These are phyloP conservation scores for Scaptomyza reducta DNA, from an alignment of 2,888 invertebrate genomes.

Conservation along the genomic window DNA sequence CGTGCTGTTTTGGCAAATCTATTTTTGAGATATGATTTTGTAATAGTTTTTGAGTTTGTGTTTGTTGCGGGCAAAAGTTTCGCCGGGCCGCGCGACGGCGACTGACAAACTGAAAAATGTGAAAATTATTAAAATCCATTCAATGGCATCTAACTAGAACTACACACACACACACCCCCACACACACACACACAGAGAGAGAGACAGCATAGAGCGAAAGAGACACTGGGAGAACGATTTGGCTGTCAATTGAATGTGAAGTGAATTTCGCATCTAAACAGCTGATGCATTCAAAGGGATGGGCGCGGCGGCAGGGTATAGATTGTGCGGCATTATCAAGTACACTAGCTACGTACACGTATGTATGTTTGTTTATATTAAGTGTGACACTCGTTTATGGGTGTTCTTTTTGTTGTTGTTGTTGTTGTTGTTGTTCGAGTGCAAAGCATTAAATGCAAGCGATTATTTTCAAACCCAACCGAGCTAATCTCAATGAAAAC, in stretches of 20 bases:
- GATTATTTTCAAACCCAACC: slow-evolving; percentile 45
- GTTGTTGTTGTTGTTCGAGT: slow-evolving; percentile 7
- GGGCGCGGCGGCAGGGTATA: neutral
- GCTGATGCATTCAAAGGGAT: slow-evolving; percentile 1
- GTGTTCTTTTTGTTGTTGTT: slow-evolving; percentile 21
- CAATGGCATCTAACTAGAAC: slow-evolving; percentile 61
- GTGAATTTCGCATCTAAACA: slow-evolving; percentile 36
- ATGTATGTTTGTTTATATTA: neutral
- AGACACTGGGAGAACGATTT: slow-evolving; percentile 9
- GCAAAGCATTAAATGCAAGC: slow-evolving; percentile 41
- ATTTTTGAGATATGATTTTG: neutral
- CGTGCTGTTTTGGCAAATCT: slow-evolving; percentile 18
- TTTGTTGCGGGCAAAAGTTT: slow-evolving; percentile 47
- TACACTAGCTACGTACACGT: neutral
- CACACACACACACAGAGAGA: neutral
- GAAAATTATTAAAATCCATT: slow-evolving; percentile 68
- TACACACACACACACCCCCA: slow-evolving; percentile 36
- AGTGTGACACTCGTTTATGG: slow-evolving; percentile 39
- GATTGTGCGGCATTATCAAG: slow-evolving; percentile 17
- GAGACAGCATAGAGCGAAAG: neutral
- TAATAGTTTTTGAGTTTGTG: neutral
- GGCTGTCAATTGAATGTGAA: slow-evolving; percentile 59
- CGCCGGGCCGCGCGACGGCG: slow-evolving; percentile 44
- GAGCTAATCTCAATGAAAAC: slow-evolving; percentile 33
- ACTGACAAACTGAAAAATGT: slow-evolving; percentile 60